These are phyloP conservation scores for Oophaga sylvatica DNA, from an alignment of 2,797 vertebrate species.

Conservation along the genomic window DNA sequence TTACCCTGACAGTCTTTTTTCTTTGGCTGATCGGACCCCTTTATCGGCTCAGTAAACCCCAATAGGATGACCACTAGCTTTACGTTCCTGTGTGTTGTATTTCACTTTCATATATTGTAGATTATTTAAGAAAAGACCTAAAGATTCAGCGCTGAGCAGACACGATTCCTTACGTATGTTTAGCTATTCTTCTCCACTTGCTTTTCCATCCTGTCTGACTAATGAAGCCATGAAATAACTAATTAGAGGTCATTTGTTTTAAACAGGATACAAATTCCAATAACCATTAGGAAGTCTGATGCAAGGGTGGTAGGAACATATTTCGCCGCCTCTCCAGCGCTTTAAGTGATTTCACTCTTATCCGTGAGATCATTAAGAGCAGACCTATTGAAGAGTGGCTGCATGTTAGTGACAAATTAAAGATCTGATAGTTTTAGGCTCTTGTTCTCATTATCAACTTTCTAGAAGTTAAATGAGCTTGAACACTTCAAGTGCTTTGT, in stretches of 20 bases:
- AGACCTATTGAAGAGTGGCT: constrained; percentile 34
- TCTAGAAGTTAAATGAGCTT: constrained; percentile 34
- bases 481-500: constrained; percentile 11
- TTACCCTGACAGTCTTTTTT: no score
- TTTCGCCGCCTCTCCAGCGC: constrained; percentile 5
- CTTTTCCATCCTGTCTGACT: constrained; percentile 60
- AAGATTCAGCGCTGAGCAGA: not conserved
- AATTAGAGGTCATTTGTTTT: constrained; percentile 66
- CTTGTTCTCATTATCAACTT: constrained; percentile 16
- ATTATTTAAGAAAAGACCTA: no score
- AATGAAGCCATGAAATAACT: constrained; percentile 64
- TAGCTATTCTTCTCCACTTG: constrained; percentile 19
- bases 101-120: no score
- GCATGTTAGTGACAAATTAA: constrained; percentile 44
- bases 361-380: constrained; percentile 40
- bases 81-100: no score
- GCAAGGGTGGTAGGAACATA: constrained; percentile 48
- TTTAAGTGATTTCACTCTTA: constrained; percentile 27
- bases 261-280: constrained; percentile 63
- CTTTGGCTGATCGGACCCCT: no score
- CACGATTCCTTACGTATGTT: constrained; percentile 21
- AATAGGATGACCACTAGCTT: no score
- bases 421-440: not conserved
- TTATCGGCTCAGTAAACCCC: no score
- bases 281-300: constrained; percentile 61